A percentile compares a stretch with the other conserved stretches of the same genome.
These are phyloP conservation scores for Eulemur mongoz DNA, from an alignment of 2,797 vertebrate species.

Conservation along the genomic window DNA sequence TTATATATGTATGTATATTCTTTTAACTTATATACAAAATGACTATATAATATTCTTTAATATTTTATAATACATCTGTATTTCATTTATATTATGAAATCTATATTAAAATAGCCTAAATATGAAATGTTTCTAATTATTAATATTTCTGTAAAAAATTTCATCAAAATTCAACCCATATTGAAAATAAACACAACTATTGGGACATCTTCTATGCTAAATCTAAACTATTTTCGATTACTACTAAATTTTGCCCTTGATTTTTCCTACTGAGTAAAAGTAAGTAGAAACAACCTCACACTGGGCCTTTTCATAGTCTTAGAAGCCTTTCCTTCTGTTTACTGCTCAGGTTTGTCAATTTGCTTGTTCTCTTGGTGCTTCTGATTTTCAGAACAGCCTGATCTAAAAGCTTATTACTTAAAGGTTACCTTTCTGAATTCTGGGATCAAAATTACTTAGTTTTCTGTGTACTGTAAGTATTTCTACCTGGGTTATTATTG, in stretches of 20 bases:
- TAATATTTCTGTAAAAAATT: neutral
- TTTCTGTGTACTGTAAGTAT: conserved; percentile 3
- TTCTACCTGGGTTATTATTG: conserved; percentile 4
- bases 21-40: neutral
- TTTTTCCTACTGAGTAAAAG: neutral
- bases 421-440: neutral
- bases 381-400: neutral
- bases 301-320: neutral
- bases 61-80: neutral
- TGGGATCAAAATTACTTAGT: conserved; percentile 11
- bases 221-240: neutral
- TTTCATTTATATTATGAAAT: neutral
- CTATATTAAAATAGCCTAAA: neutral
- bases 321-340: neutral
- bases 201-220: neutral
- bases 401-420: conserved; percentile 17
- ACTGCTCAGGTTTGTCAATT: neutral
- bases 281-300: neutral
- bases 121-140: neutral
- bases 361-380: neutral
- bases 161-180: neutral
- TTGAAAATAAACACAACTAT: neutral
- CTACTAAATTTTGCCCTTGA: conserved; percentile 9
- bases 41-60: neutral
- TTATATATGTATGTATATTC: neutral